Evolutionary conservation across 2,888 invertebrate species (phyloP).

Genomic region (Xylophagus ater): DNA sequence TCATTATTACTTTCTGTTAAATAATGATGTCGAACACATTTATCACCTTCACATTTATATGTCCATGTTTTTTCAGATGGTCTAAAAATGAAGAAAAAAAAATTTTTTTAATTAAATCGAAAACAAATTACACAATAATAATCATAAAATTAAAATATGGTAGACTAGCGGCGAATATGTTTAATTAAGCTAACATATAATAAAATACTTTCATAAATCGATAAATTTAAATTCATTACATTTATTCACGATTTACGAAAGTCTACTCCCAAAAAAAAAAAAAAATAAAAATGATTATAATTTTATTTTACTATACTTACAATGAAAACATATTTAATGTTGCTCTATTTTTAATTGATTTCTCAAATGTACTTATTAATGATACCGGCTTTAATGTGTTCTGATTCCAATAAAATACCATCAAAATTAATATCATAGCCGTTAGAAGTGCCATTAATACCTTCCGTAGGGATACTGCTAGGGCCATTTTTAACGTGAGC

Average conservation of each 20-base stretch:
- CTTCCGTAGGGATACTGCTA: slow-evolving; percentile 43
- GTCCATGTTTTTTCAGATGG: slow-evolving; percentile 53
- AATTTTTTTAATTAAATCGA: neutral
- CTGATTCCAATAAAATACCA: slow-evolving; percentile 52
- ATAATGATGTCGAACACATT: slow-evolving; percentile 52
- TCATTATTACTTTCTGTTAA: slow-evolving; percentile 32
- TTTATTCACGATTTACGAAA: too few relatives aligned
- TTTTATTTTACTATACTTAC: slow-evolving; percentile 24
- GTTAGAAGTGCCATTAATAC: slow-evolving; percentile 46
- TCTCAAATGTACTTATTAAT: slow-evolving; percentile 34
- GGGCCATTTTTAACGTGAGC: slow-evolving; percentile 36
- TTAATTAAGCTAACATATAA: too few relatives aligned
- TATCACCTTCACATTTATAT: slow-evolving; percentile 58
- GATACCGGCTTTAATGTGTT: slow-evolving; percentile 39
- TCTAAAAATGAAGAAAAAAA: slow-evolving; percentile 20
- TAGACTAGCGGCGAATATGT: too few relatives aligned
- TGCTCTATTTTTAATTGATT: slow-evolving; percentile 24
- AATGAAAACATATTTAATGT: slow-evolving; percentile 24
- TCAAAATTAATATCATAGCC: slow-evolving; percentile 45
- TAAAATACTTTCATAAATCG: too few relatives aligned
- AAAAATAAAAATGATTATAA: neutral
- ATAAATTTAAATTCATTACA: too few relatives aligned
- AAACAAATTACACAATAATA: neutral
- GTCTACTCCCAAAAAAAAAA: slow-evolving; percentile 1
- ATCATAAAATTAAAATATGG: neutral